Percentiles rank a stretch among this genome's conserved stretches.
Evolutionary conservation across 2,113 vertebrate genomes (phyloP).

Genomic region (Copsychus sechellarum): DNA sequence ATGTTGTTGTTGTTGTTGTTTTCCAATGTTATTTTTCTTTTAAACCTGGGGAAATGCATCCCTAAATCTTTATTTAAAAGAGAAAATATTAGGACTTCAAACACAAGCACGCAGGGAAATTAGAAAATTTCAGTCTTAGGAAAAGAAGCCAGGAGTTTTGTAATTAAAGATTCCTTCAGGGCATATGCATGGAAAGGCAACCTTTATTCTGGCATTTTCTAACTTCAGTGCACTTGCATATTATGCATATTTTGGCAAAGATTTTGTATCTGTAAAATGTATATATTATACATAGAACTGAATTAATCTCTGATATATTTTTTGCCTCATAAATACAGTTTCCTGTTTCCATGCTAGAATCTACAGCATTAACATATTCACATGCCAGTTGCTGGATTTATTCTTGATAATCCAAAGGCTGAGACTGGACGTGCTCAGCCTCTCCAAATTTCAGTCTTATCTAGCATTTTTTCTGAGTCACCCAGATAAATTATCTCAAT

Average conservation of each 20-base stretch:
- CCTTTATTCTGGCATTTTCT: slow-evolving; percentile 64
- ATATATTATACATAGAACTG: slow-evolving; percentile 48
- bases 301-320: slow-evolving; percentile 38
- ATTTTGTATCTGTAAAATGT: slow-evolving; percentile 25
- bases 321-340: slow-evolving; percentile 15
- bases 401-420: slow-evolving; percentile 20
- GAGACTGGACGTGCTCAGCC: background rate
- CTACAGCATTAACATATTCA: slow-evolving; percentile 12
- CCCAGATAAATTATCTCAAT: slow-evolving; percentile 24
- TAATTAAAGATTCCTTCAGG: slow-evolving; percentile 24
- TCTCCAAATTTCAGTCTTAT: slow-evolving; percentile 49
- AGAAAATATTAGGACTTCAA: background rate
- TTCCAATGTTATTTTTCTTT: background rate
- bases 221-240: slow-evolving; percentile 2
- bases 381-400: slow-evolving; percentile 20
- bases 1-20: accelerated
- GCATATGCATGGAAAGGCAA: slow-evolving; percentile 28
- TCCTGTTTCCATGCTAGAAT: slow-evolving; percentile 32
- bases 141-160: background rate
- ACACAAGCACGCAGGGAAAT: background rate
- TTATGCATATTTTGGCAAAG: slow-evolving; percentile 47
- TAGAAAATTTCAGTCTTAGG: background rate
- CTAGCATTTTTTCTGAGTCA: slow-evolving; percentile 36
- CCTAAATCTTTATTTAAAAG: background rate
- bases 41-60: background rate